These are phyloP conservation scores for Phalacrocorax carbo DNA, from an alignment of 2,113 vertebrate species.

Conservation along the genomic window DNA sequence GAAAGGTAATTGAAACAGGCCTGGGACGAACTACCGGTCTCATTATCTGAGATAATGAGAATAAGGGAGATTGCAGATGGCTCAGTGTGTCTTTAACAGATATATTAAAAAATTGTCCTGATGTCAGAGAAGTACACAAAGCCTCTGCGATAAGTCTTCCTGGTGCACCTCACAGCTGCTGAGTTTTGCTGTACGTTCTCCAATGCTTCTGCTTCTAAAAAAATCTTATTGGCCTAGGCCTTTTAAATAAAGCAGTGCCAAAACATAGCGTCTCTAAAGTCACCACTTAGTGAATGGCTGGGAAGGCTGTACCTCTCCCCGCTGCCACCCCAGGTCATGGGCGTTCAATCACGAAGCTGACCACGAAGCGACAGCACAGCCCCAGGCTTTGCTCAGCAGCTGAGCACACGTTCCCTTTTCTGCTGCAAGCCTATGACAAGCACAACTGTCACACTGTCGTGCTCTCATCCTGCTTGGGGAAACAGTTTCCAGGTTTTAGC, in stretches of 20 bases:
- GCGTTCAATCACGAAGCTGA: background rate
- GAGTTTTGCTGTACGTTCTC: background rate
- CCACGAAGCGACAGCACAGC: fast-evolving
- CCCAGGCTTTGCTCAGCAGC: background rate
- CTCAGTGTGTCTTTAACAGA: background rate
- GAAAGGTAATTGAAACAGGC: background rate
- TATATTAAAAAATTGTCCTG: background rate
- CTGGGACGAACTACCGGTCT: fast-evolving
- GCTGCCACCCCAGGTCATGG: fast-evolving
- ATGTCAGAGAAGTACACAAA: background rate
- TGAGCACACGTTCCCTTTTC: fast-evolving
- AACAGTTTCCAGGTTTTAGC: background rate
- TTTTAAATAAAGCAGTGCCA: background rate
- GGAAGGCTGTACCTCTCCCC: background rate
- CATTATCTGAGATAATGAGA: background rate
- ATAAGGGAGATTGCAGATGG: background rate
- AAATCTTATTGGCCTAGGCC: background rate
- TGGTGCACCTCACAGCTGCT: background rate
- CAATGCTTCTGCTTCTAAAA: background rate
- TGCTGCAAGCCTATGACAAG: background rate
- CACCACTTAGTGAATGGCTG: background rate
- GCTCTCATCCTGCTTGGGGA: background rate
- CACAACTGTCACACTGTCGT: fast-evolving
- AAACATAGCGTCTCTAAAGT: background rate
- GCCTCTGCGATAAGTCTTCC: background rate